Evolutionary conservation across 2,888 invertebrate species (phyloP).

Genomic region (Drepanosiphum platanoidis): DNA sequence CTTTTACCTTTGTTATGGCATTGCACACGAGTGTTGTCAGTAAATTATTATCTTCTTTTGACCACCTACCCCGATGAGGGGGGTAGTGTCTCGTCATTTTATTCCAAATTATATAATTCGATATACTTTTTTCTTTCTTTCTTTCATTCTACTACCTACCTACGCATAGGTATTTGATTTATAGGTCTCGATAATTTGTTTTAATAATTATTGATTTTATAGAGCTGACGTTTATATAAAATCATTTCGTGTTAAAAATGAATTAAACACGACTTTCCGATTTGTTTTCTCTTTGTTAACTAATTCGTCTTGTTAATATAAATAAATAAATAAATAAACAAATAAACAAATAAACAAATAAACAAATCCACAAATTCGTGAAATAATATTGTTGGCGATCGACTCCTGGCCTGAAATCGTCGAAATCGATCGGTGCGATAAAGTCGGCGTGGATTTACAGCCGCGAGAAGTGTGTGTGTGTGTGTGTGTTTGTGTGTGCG

Average conservation of each 20-base stretch:
- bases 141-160: not conserved
- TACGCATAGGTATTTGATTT: too few species aligned
- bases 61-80: not conserved
- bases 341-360: too few species aligned
- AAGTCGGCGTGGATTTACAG: not conserved
- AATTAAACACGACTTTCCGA: not conserved
- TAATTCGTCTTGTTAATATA: not conserved
- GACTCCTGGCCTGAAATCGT: not conserved
- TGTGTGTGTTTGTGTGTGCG: too few species aligned
- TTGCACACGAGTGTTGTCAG: not conserved
- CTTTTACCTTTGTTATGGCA: constrained; percentile 26
- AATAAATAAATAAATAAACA: not conserved
- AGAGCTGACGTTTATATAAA: not conserved
- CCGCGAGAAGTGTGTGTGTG: not conserved
- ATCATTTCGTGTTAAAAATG: not conserved
- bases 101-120: not conserved
- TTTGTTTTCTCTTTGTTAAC: not conserved
- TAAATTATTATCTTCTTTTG: constrained; percentile 11
- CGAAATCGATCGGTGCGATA: not conserved
- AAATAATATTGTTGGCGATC: too few species aligned
- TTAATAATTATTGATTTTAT: not conserved
- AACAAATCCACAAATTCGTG: too few species aligned
- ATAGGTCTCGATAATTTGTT: not conserved
- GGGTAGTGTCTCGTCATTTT: not conserved
- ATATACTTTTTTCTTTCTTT: too few species aligned